A percentile compares a stretch with the other conserved stretches of the same genome.
These are phyloP conservation scores for Myanophis thanlyinensis DNA, from an alignment of 2,113 vertebrate species.

Conservation along the genomic window DNA sequence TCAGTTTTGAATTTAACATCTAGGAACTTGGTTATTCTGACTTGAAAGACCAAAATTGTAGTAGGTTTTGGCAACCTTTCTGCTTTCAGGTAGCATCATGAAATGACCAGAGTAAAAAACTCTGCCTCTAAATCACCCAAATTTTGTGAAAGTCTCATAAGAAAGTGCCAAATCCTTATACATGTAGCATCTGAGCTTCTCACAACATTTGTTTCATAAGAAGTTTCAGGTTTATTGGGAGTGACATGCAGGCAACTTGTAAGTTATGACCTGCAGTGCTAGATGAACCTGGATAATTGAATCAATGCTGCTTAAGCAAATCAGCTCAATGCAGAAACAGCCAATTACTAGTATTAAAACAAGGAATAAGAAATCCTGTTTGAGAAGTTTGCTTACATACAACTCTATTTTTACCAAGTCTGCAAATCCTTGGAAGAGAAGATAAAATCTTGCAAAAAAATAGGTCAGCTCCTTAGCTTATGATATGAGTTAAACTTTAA, in stretches of 20 bases:
- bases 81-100: not conserved
- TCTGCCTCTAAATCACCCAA: not conserved
- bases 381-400: not conserved
- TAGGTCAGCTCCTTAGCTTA: not conserved
- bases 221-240: not conserved
- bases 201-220: not conserved
- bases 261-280: not conserved
- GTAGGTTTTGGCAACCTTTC: not conserved
- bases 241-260: not conserved
- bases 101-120: not conserved
- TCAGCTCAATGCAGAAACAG: not conserved
- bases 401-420: not conserved
- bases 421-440: not conserved
- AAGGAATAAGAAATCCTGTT: not conserved
- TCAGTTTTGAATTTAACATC: not conserved
- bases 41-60: not conserved
- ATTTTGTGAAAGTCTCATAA: not conserved
- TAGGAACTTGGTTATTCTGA: not conserved
- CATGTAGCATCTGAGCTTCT: not conserved
- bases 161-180: not conserved
- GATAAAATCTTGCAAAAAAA: not conserved
- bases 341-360: not conserved
- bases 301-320: not conserved
- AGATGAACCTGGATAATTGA: not conserved
- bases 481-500: not conserved